Conservation (phyloP, 2,113 vertebrate genomes). For the Lynx canadensis region DNA sequence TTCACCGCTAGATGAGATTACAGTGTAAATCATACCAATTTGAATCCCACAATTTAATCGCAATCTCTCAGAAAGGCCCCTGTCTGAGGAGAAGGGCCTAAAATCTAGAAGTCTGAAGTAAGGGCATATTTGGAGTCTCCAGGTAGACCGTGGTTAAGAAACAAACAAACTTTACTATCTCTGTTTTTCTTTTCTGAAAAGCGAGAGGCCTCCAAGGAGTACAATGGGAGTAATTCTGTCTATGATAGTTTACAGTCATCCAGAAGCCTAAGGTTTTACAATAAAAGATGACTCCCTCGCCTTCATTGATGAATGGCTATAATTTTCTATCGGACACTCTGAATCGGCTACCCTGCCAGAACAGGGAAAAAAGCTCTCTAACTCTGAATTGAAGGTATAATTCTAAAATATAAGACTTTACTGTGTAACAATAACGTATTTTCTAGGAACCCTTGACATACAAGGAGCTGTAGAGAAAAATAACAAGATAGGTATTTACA, state of each 20-base stretch:
- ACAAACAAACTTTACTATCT: slow-evolving; percentile 28
- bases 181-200: slow-evolving; percentile 75
- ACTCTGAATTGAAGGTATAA: slow-evolving; percentile 78
- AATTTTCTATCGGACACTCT: slow-evolving; percentile 80
- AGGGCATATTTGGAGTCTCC: slow-evolving; percentile 2
- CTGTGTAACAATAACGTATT: slow-evolving; percentile 1
- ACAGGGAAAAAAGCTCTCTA: slow-evolving; percentile 61
- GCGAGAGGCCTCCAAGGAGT: slow-evolving; percentile 53
- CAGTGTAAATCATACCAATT: neutral
- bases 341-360: slow-evolving; percentile 77
- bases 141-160: slow-evolving; percentile 31
- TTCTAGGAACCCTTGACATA: slow-evolving; percentile 51
- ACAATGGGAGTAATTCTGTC: slow-evolving; percentile 74
- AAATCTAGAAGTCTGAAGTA: neutral
- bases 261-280: slow-evolving; percentile 77
- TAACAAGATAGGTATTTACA: slow-evolving; percentile 43
- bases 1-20: neutral
- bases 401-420: slow-evolving; percentile 62
- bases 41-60: slow-evolving; percentile 54
- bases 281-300: slow-evolving; percentile 78
- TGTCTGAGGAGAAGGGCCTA: neutral
- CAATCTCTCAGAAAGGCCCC: too few species aligned
- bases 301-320: slow-evolving; percentile 82
- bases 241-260: slow-evolving; percentile 74
- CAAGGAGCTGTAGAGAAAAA: neutral